Conservation (phyloP, 1,140 invertebrate genomes). For the Gonioctena quinquepunctata region DNA sequence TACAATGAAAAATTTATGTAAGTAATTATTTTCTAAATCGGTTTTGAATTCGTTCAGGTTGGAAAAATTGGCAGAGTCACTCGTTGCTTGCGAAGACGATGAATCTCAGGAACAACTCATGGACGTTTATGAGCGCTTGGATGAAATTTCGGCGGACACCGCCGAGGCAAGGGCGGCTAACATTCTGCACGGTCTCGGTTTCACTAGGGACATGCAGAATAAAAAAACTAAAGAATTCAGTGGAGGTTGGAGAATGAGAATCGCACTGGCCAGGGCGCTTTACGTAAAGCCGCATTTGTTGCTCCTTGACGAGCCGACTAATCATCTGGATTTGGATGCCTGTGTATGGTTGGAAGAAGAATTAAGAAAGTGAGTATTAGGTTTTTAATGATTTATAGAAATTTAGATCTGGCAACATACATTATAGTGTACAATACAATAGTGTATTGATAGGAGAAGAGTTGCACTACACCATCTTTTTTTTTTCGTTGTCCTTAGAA, state of each 20-base stretch:
- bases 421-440: too few relatives aligned
- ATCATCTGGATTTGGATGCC: constrained; percentile 97
- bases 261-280: constrained; percentile 92
- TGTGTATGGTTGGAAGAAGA: constrained; percentile 99
- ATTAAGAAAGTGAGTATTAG: constrained; percentile 78
- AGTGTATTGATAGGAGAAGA: too few relatives aligned
- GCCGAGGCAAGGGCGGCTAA: constrained; percentile 92
- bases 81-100: constrained; percentile 87
- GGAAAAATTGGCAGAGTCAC: constrained; percentile 80
- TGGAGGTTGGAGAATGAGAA: constrained; percentile 99
- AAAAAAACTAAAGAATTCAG: constrained; percentile 90
- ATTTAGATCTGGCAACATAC: background rate
- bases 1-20: too few relatives aligned
- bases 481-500: too few relatives aligned
- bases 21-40: too few relatives aligned
- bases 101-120: constrained; percentile 93
- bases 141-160: constrained; percentile 94
- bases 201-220: constrained; percentile 92
- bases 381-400: constrained; percentile 9
- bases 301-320: constrained; percentile 95
- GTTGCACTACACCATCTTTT: too few relatives aligned
- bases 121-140: constrained; percentile 97
- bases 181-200: constrained; percentile 96
- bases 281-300: constrained; percentile 93
- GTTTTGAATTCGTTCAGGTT: background rate